Conservation (phyloP, 1,140 invertebrate genomes). For the Holcopasites calliopsidis region DNA sequence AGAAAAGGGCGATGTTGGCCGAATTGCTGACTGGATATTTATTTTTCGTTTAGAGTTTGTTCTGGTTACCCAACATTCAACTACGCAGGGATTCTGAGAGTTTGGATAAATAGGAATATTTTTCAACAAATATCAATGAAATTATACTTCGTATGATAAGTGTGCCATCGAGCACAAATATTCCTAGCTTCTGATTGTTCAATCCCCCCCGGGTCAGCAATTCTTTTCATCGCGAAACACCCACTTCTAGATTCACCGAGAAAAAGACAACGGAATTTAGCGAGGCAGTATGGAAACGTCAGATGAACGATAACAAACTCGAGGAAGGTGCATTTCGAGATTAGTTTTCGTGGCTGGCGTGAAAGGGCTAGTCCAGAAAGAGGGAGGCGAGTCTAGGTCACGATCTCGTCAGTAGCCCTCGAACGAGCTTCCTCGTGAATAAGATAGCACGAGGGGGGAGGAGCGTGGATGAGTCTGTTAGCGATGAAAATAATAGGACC, state of each 20-base stretch:
- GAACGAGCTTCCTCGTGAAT: conserved; percentile 16
- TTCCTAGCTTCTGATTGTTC: too few species aligned
- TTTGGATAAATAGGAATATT: too few species aligned
- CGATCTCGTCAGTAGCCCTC: conserved; percentile 10
- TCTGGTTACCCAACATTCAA: too few species aligned
- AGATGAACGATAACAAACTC: conserved; percentile 24
- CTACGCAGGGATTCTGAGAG: too few species aligned
- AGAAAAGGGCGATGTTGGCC: background rate
- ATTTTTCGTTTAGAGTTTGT: too few species aligned
- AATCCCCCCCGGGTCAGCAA: too few species aligned
- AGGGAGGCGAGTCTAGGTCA: background rate
- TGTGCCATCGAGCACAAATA: too few species aligned
- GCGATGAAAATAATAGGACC: conserved; percentile 47
- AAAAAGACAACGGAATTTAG: background rate
- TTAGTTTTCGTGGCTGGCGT: conserved; percentile 19
- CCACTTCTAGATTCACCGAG: too few species aligned
- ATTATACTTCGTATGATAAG: too few species aligned
- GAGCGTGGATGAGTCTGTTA: conserved; percentile 49
- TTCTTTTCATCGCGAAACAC: background rate
- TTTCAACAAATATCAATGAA: too few species aligned
- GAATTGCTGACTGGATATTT: background rate
- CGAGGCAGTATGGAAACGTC: background rate
- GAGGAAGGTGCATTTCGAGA: conserved; percentile 29
- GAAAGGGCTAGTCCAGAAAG: background rate
- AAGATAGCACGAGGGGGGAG: conserved; percentile 50